phyloP scores from a whole-genome alignment of 2,888 invertebrate species.

The Carpatolechia fugitivella region DNA sequence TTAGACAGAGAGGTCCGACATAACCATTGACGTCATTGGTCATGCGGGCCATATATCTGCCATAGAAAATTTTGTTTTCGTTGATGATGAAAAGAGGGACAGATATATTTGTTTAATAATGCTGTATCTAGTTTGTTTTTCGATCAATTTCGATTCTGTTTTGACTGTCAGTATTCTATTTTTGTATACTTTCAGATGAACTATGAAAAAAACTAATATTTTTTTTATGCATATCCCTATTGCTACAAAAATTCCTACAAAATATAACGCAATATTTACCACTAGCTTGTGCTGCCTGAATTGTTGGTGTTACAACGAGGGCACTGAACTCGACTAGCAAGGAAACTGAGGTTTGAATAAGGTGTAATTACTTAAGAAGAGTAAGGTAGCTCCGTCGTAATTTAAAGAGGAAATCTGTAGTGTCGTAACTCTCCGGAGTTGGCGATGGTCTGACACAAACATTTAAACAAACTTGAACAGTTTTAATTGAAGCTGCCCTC shows the following conservation, averaged over 20 bases:
- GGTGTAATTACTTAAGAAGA: conserved; percentile 11
- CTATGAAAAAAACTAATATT: too few species aligned
- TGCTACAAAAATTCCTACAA: neutral
- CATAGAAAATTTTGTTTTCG: too few species aligned
- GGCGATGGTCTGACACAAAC: conserved; percentile 59
- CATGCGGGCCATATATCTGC: too few species aligned
- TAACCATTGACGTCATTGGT: too few species aligned
- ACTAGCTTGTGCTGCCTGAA: neutral
- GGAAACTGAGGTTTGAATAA: neutral
- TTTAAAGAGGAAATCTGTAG: conserved; percentile 45
- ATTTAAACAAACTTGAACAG: conserved; percentile 70
- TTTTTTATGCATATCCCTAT: too few species aligned
- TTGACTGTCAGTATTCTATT: too few species aligned
- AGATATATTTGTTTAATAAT: too few species aligned
- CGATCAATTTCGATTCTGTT: too few species aligned
- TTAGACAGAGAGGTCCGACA: too few species aligned
- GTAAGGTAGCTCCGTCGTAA: conserved; percentile 31
- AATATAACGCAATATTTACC: conserved; percentile 5
- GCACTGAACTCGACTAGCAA: neutral
- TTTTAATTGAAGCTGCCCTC: conserved; percentile 69
- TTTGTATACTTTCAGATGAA: too few species aligned
- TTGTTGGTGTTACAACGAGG: neutral
- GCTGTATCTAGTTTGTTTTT: too few species aligned
- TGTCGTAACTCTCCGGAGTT: conserved; percentile 37
- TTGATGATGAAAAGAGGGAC: too few species aligned